Conservation (phyloP, 2,888 invertebrate species). For the Ophion ellenae region DNA sequence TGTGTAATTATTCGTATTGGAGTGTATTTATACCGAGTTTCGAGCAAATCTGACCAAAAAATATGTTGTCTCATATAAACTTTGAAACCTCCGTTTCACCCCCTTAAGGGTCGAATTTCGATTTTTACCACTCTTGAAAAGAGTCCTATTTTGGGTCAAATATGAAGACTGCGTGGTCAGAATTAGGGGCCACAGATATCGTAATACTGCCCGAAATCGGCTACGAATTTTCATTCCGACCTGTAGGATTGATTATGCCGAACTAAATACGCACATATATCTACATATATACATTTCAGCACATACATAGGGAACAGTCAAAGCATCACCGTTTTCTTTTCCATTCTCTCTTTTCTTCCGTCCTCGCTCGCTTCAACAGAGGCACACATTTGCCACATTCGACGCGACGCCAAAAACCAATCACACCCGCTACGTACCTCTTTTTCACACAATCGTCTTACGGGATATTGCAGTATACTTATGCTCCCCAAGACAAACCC, state of each 20-base stretch:
- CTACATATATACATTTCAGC: conserved; percentile 1
- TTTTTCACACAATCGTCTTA: conserved; percentile 22
- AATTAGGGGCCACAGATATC: no score
- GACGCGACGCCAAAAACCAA: conserved; percentile 36
- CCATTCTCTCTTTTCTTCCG: conserved; percentile 44
- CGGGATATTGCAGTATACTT: conserved; percentile 20
- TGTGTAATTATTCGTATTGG: no score
- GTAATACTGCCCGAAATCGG: no score
- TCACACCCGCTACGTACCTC: neutral
- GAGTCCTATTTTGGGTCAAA: no score
- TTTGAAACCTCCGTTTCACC: no score
- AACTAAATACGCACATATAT: neutral
- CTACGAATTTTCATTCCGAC: no score
- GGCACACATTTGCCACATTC: neutral
- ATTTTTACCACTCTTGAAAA: no score
- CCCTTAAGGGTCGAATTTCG: no score
- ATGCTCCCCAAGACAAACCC: neutral
- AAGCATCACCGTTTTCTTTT: conserved; percentile 3
- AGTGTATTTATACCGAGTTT: no score
- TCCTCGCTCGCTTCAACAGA: conserved; percentile 24
- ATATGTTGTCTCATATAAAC: no score
- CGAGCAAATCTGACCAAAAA: no score
- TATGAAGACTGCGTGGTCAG: no score
- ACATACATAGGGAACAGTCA: neutral
- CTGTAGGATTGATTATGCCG: neutral